These are phyloP conservation scores for Furnarius figulus DNA, from an alignment of 2,113 vertebrate species.

Conservation along the genomic window DNA sequence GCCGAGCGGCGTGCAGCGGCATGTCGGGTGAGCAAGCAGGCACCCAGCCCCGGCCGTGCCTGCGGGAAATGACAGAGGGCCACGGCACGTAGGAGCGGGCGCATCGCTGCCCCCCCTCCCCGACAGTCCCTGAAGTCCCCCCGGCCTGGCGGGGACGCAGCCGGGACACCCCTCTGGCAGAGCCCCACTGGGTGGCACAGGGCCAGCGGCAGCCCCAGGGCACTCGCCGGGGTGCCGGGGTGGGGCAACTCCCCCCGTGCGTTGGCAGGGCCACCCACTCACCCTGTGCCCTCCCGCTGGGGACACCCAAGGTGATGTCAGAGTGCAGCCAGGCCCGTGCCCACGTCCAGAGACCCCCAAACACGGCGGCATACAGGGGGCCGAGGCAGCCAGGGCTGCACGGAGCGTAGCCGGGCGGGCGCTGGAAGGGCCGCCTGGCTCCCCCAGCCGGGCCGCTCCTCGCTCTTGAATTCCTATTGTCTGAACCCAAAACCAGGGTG, in stretches of 20 bases:
- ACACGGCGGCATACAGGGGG: neutral
- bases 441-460: conserved; percentile 27
- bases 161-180: neutral
- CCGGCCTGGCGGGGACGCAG: rapidly evolving
- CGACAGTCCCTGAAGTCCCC: neutral
- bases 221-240: neutral
- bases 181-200: neutral
- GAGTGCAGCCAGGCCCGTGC: neutral
- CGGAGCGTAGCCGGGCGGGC: neutral
- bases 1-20: conserved; percentile 47
- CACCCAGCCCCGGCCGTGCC: conserved; percentile 44
- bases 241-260: neutral
- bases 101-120: neutral
- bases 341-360: no score
- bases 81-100: conserved; percentile 26
- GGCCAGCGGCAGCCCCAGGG: neutral
- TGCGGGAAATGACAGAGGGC: conserved; percentile 51
- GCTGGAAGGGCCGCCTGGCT: neutral
- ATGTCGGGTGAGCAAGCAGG: conserved; percentile 58
- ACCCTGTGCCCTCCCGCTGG: neutral
- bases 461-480: conserved; percentile 58
- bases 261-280: neutral
- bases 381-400: neutral
- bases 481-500: conserved; percentile 57
- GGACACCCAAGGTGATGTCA: neutral